These are phyloP conservation scores for Poeciliopsis turrubarensis DNA, from an alignment of 2,113 vertebrate genomes.

Conservation along the genomic window DNA sequence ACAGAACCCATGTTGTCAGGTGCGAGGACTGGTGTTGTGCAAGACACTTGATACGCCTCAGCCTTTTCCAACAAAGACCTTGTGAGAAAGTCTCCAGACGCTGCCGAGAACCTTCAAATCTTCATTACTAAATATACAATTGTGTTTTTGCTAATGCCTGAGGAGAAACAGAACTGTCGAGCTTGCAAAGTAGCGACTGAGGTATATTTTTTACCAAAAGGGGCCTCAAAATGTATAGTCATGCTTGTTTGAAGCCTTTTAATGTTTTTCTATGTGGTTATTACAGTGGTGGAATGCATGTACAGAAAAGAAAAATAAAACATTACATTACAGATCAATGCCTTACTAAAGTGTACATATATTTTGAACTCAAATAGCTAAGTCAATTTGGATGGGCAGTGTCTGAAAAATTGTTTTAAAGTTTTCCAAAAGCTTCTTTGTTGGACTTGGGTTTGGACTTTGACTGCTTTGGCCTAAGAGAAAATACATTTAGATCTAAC, in stretches of 20 bases:
- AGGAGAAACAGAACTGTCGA: conserved; percentile 37
- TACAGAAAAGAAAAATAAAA: not conserved
- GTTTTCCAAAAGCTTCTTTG: not conserved
- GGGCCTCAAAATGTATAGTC: not conserved
- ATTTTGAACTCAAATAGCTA: not conserved
- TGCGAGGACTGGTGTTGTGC: conserved; percentile 50
- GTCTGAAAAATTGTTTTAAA: not conserved
- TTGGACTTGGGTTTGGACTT: not conserved
- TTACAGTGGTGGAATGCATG: not conserved
- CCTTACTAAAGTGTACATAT: not conserved
- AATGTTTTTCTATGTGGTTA: not conserved
- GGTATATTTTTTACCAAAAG: not conserved
- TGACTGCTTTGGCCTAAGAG: not conserved
- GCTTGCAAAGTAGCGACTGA: conserved; percentile 52
- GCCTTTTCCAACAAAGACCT: conserved; percentile 55
- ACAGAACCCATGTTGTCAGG: conserved; percentile 70
- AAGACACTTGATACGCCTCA: conserved; percentile 66
- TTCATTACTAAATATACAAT: conserved; percentile 63
- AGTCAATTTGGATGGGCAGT: not conserved
- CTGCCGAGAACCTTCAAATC: conserved; percentile 58
- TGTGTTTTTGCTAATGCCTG: conserved; percentile 39
- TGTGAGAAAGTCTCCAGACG: conserved; percentile 58
- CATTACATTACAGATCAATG: not conserved
- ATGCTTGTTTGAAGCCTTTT: not conserved
- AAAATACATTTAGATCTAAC: not conserved